Percentiles rank a stretch among this genome's conserved stretches.
Conservation (phyloP, 2,797 vertebrate genomes). For the Gobio occitaniae region DNA sequence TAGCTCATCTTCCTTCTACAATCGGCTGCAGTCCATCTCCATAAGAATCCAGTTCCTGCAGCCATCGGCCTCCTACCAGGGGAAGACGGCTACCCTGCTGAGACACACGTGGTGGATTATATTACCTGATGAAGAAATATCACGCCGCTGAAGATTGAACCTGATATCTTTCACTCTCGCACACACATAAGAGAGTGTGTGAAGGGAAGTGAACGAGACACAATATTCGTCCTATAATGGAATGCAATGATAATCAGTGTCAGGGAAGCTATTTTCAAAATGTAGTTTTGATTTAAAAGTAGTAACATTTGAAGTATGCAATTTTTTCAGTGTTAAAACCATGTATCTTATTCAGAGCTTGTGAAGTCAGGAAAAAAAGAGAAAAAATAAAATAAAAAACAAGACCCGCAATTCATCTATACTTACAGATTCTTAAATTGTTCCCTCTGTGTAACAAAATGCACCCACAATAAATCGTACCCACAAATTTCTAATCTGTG, state of each 20-base stretch:
- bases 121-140: constrained; percentile 49
- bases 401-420: not conserved
- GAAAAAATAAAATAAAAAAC: not conserved
- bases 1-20: not conserved
- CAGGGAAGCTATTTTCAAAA: not conserved
- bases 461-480: not conserved
- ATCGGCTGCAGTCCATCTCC: not conserved
- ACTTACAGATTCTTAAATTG: not conserved
- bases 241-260: constrained; percentile 16
- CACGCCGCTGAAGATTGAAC: constrained; percentile 22
- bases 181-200: not conserved
- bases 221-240: constrained; percentile 9
- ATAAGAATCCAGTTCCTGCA: constrained; percentile 8
- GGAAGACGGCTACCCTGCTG: constrained; percentile 25
- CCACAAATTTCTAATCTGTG: no score
- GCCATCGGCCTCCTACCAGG: not conserved
- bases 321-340: not conserved
- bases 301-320: not conserved
- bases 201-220: constrained; percentile 5
- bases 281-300: not conserved
- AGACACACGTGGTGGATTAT: constrained; percentile 13
- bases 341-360: not conserved
- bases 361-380: no score
- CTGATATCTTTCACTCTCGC: not conserved
- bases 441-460: not conserved